phyloP scores from a whole-genome alignment of 2,113 vertebrate genomes.

The Burhinus oedicnemus region DNA sequence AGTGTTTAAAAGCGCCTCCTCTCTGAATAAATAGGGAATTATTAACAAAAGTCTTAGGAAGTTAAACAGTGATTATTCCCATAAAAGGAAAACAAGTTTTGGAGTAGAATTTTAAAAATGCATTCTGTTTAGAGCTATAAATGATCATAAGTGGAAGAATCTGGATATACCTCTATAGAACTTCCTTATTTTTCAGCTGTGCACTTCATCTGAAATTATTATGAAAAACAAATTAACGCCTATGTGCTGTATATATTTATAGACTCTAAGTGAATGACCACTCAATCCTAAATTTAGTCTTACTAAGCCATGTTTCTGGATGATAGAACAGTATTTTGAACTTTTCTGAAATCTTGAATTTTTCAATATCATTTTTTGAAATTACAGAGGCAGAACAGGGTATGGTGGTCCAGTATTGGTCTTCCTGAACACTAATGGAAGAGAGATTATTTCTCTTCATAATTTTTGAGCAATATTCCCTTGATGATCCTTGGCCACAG shows the following conservation, averaged over 20 bases:
- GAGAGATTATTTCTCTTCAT: background rate
- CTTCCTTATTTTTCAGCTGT: background rate
- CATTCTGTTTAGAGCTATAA: background rate
- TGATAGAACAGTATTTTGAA: background rate
- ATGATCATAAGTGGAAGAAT: background rate
- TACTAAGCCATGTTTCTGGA: background rate
- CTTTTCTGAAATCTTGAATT: background rate
- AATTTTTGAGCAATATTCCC: background rate
- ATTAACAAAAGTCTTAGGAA: background rate
- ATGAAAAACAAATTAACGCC: background rate
- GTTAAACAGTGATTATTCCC: background rate
- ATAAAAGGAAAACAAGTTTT: background rate
- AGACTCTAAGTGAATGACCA: background rate
- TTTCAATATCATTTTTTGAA: background rate
- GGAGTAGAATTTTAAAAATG: background rate
- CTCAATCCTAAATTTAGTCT: background rate
- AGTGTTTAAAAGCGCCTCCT: background rate
- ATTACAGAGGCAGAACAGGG: background rate
- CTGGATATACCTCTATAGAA: background rate
- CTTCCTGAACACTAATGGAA: background rate
- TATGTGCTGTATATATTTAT: background rate
- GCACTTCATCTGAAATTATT: background rate
- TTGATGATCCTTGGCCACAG: background rate
- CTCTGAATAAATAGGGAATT: background rate
- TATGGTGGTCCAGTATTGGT: background rate